These are phyloP conservation scores for Goniozus legneri DNA, from an alignment of 1,140 invertebrate genomes.

Conservation along the genomic window DNA sequence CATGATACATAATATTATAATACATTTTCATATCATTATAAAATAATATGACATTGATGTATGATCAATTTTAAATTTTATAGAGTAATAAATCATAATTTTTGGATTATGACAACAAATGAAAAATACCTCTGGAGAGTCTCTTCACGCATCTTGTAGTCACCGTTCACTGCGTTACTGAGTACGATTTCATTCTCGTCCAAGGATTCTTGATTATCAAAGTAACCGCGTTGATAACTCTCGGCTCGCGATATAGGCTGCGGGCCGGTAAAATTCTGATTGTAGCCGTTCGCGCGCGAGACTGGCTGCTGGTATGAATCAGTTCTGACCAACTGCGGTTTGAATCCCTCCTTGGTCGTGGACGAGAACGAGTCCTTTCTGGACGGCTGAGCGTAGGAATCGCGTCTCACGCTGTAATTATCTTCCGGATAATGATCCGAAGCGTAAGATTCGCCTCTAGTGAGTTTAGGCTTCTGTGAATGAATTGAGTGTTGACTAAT, in stretches of 20 bases:
- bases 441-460: slow-evolving; percentile 40
- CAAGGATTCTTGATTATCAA: slow-evolving; percentile 46
- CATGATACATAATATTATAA: not conserved
- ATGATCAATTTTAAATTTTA: too few relatives aligned
- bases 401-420: slow-evolving; percentile 24
- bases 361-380: slow-evolving; percentile 44
- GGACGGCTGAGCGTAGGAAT: slow-evolving; percentile 26
- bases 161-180: slow-evolving; percentile 40
- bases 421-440: slow-evolving; percentile 43
- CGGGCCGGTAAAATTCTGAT: slow-evolving; percentile 45
- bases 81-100: too few relatives aligned
- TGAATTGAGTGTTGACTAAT: slow-evolving; percentile 33
- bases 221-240: slow-evolving; percentile 46
- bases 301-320: slow-evolving; percentile 46
- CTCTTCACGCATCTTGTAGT: slow-evolving; percentile 47
- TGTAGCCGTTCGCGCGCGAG: slow-evolving; percentile 32
- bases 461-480: slow-evolving; percentile 43
- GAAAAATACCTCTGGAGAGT: slow-evolving; percentile 44
- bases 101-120: too few relatives aligned
- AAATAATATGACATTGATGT: too few relatives aligned
- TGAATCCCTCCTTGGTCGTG: slow-evolving; percentile 36
- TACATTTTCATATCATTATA: slow-evolving; percentile 2
- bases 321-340: slow-evolving; percentile 27
- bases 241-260: slow-evolving; percentile 46
- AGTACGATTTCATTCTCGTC: slow-evolving; percentile 40